A percentile compares a stretch with the other conserved stretches of the same genome.
phyloP scores from a whole-genome alignment of 2,888 invertebrate genomes.

The Buathra laborator region DNA sequence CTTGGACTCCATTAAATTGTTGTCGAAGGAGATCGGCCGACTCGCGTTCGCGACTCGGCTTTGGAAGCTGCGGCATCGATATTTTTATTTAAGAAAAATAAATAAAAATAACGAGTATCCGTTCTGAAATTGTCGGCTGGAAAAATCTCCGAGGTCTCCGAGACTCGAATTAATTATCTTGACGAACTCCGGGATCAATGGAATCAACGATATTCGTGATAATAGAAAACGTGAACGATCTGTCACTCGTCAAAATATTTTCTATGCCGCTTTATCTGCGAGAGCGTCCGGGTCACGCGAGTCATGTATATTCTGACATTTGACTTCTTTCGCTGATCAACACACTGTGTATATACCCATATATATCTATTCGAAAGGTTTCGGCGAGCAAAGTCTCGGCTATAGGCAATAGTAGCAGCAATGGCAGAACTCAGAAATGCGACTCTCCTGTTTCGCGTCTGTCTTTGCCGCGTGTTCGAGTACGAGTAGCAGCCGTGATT shows the following conservation, averaged over 20 bases:
- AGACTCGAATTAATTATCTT: neutral
- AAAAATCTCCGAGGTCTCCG: too few species aligned
- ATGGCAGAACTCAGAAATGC: neutral
- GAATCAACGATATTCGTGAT: neutral
- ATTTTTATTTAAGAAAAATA: neutral
- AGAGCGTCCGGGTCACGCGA: conserved; percentile 35
- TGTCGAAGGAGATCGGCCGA: neutral
- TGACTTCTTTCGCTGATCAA: neutral
- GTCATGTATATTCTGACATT: conserved; percentile 8
- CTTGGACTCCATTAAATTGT: conserved; percentile 16
- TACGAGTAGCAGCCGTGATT: neutral
- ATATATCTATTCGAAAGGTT: neutral
- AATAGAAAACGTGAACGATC: neutral
- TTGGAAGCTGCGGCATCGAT: neutral
- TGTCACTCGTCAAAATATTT: conserved; percentile 29
- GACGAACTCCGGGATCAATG: neutral
- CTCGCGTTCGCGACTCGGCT: neutral
- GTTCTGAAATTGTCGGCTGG: neutral
- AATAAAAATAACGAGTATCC: neutral
- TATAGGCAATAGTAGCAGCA: neutral
- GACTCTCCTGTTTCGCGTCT: conserved; percentile 2
- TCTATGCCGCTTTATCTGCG: neutral
- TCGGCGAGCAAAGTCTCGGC: neutral
- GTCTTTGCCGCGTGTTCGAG: conserved; percentile 5
- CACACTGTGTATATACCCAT: neutral